phyloP scores from a whole-genome alignment of 2,113 vertebrate species.

The Forbesichthys agassizii region DNA sequence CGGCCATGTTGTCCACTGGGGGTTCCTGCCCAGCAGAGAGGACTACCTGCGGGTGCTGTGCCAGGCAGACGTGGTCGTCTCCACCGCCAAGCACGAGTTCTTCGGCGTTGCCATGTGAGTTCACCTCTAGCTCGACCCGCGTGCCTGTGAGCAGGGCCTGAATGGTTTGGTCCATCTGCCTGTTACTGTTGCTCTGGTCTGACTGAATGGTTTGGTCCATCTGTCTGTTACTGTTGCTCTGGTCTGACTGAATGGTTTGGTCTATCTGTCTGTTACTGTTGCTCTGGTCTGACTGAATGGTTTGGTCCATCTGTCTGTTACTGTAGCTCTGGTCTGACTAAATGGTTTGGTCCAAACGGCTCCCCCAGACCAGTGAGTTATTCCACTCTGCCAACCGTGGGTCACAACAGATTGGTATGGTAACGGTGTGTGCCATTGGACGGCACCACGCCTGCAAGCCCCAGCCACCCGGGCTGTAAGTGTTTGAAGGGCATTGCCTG shows the following conservation, averaged over 20 bases:
- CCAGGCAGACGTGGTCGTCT: slow-evolving; percentile 90
- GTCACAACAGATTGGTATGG: no score
- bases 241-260: no score
- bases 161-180: background rate
- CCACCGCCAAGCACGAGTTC: slow-evolving; percentile 95
- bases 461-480: no score
- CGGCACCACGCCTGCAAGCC: no score
- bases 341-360: no score
- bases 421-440: no score
- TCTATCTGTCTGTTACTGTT: background rate
- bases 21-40: slow-evolving; percentile 86
- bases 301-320: background rate
- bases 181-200: background rate
- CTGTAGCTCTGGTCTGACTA: background rate
- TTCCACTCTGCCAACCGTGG: no score
- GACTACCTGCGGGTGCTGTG: slow-evolving; percentile 86
- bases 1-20: slow-evolving; percentile 86
- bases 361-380: no score
- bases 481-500: no score
- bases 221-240: background rate
- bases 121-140: slow-evolving; percentile 52
- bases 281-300: no score
- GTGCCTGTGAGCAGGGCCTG: background rate
- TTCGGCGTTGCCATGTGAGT: slow-evolving; percentile 97
- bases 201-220: no score